Base-by-base conservation (phyloP, 2,113 vertebrate species). In the Actenoides hombroni region DNA sequence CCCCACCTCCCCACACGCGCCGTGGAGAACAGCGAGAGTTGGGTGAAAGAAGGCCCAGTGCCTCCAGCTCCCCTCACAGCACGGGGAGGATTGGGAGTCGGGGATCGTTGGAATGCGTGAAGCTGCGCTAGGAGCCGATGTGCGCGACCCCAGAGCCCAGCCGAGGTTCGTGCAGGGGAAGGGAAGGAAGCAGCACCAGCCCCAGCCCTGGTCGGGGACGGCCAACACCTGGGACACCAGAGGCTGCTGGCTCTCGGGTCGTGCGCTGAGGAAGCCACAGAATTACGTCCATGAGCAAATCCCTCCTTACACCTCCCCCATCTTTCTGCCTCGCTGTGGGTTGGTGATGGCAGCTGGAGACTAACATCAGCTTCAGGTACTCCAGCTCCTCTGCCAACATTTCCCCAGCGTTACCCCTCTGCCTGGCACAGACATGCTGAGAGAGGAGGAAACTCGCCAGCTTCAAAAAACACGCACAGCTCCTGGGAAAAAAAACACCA, bases 21-120 rank as follows among this genome's bases (percentile, higher is more conserved):
- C 11, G 39, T 44, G 16, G 37, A 49, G 40, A 25, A n/a, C 21
- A 8, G 8, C 21, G 0, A 24, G 15, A 9, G 26, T 2, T 8
- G 3, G 33, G 29, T 0, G 15, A n/a, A 56, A 37, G 15, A 26
- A 83, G 44, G 15, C 18, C 40, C 49, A 37, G 14, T 2, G 17
- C 29, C 29, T 60, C 23, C 48, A 59, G 10, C 5, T 35, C 16
- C 31, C 53, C 61, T 49, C 35, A 48, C 31, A 73, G 56, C 49
- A 37, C 3, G 33, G 24, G 59, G 21, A 70, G 6, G n/a, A 46
- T 40, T 31, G n/a, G 19, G 4, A 0, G 4, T 5, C 46, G n/a
- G 35, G 9, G 49, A 18, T 9, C 8, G 48, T 37, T 81, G 21
- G 18, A 21, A 8, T 2, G 54, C 37, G 16, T 0, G 21, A 35